Evolutionary conservation across 2,888 invertebrate species (phyloP).

Genomic region (Limnephilus rhombicus): DNA sequence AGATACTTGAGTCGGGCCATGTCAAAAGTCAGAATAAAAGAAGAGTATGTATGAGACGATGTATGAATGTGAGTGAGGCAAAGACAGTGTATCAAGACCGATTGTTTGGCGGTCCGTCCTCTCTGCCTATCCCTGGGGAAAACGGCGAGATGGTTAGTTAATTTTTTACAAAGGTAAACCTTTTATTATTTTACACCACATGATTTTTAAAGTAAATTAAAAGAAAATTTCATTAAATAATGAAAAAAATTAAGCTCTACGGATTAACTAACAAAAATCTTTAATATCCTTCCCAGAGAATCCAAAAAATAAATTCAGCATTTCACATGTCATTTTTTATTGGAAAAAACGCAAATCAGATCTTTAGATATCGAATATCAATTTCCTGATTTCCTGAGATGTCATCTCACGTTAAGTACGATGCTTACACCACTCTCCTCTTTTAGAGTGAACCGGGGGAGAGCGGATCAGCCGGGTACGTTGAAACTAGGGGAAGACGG

Average conservation of each 20-base stretch:
- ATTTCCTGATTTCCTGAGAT: conserved; percentile 43
- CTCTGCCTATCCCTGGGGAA: no score
- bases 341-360: conserved; percentile 6
- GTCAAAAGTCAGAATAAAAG: no score
- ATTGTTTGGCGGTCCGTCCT: no score
- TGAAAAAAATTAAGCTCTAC: background rate
- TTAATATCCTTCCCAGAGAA: background rate
- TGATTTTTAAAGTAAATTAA: background rate
- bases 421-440: background rate
- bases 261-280: background rate
- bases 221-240: background rate
- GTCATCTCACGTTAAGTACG: conserved; percentile 27
- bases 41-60: no score
- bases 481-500: background rate
- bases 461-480: background rate
- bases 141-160: no score
- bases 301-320: background rate
- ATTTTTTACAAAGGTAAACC: no score
- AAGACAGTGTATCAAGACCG: no score
- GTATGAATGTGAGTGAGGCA: no score
- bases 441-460: background rate
- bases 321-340: background rate
- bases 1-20: no score
- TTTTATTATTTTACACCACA: no score
- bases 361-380: conserved; percentile 25